Percentiles rank a stretch among this genome's conserved stretches.
phyloP scores from a whole-genome alignment of 2,888 invertebrate genomes.

The Melanostoma mellinum region DNA sequence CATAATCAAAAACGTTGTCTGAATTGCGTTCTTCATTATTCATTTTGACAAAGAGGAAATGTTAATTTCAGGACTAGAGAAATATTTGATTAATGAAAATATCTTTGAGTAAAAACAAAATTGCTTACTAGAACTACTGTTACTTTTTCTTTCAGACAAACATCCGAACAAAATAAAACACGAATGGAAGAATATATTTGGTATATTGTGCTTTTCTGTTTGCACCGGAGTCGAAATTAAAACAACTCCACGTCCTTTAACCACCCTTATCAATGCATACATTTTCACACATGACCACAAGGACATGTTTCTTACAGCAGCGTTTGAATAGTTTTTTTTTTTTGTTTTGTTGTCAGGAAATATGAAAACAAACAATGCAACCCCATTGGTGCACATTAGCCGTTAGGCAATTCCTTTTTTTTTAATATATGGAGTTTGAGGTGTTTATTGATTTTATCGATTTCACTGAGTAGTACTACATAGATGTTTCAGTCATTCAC shows the following conservation, averaged over 20 bases:
- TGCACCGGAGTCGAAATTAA: background rate
- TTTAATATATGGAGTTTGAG: constrained; percentile 4
- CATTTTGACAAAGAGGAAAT: constrained; percentile 26
- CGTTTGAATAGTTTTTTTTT: constrained; percentile 1
- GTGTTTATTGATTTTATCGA: constrained; percentile 51
- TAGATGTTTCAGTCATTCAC: constrained; percentile 23
- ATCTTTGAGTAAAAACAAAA: background rate
- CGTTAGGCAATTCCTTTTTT: background rate
- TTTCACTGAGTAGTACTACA: constrained; percentile 9
- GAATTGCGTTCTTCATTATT: constrained; percentile 29
- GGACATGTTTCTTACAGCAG: background rate
- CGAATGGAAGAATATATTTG: background rate
- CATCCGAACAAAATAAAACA: constrained; percentile 1
- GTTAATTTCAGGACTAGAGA: background rate
- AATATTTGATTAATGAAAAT: background rate
- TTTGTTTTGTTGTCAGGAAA: constrained; percentile 57
- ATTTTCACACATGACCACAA: constrained; percentile 37
- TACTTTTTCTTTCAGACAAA: background rate
- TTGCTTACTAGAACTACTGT: constrained; percentile 12
- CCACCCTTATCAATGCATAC: background rate
- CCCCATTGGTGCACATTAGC: background rate
- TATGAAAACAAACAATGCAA: constrained; percentile 42
- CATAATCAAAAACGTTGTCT: constrained; percentile 74
- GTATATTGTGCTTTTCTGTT: constrained; percentile 2
- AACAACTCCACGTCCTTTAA: background rate